phyloP scores from a whole-genome alignment of 2,888 invertebrate genomes.

The Dicyrtomina minuta region DNA sequence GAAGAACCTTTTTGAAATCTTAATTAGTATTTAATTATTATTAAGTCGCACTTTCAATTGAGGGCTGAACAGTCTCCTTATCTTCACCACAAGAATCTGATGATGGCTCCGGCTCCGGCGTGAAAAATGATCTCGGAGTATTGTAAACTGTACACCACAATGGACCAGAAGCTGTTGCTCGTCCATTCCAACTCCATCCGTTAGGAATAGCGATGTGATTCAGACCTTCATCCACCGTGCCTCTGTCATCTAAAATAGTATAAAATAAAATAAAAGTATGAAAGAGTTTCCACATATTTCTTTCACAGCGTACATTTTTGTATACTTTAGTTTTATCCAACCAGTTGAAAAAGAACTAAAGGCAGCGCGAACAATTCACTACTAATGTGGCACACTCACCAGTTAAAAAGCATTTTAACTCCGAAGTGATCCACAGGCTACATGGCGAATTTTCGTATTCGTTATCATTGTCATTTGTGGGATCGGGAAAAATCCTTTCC shows the following conservation, averaged over 20 bases:
- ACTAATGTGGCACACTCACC: constrained; percentile 38
- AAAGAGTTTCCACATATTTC: neutral
- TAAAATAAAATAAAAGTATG: neutral
- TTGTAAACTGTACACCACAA: constrained; percentile 70
- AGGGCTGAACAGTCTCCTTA: neutral
- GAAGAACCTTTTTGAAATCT: no score
- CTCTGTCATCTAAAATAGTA: constrained; percentile 55
- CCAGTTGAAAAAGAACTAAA: neutral
- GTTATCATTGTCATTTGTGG: constrained; percentile 32
- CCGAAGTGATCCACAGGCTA: constrained; percentile 46
- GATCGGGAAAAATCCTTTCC: constrained; percentile 31
- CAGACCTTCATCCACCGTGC: constrained; percentile 70
- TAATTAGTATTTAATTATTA: no score
- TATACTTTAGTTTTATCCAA: neutral
- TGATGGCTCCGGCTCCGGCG: constrained; percentile 1
- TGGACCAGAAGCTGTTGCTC: constrained; percentile 73
- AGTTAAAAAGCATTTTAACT: constrained; percentile 43
- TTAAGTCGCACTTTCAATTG: constrained; percentile 14
- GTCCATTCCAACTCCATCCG: constrained; percentile 82
- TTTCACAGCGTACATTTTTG: neutral
- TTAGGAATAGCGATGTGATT: constrained; percentile 76
- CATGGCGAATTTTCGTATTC: constrained; percentile 34
- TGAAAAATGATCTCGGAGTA: constrained; percentile 38
- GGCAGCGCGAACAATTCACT: no score
- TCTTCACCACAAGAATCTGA: neutral